Evolutionary conservation across 2,888 invertebrate genomes (phyloP).

Genomic region (Cerceris rybyensis): DNA sequence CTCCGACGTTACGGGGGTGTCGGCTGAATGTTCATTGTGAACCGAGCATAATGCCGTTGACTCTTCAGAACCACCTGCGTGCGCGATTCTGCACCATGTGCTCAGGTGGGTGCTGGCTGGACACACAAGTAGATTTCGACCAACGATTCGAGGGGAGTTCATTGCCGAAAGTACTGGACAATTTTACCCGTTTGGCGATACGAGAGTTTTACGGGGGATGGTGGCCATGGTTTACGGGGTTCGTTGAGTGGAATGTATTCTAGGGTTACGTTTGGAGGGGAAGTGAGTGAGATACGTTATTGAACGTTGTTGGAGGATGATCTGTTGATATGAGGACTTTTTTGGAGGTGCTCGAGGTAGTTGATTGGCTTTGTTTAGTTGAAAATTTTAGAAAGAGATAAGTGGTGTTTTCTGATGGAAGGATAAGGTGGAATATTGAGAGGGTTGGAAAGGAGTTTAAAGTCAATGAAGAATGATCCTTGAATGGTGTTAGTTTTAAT

Average conservation of each 20-base stretch:
- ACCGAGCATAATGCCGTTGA: constrained; percentile 55
- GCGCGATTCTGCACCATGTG: constrained; percentile 28
- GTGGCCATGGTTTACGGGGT: background rate
- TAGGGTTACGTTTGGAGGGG: no score
- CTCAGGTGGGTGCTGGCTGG: constrained; percentile 49
- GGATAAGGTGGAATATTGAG: background rate
- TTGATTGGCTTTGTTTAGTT: background rate
- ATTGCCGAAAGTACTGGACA: constrained; percentile 6
- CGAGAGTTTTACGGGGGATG: background rate
- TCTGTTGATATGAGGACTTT: no score
- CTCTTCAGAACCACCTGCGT: constrained; percentile 61
- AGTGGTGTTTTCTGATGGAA: background rate
- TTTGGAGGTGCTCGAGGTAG: background rate
- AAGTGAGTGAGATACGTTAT: background rate
- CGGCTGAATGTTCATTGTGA: constrained; percentile 63
- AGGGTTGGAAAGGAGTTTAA: background rate
- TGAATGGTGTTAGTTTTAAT: background rate
- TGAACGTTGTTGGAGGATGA: background rate
- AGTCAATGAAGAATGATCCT: background rate
- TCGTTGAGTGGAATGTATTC: background rate
- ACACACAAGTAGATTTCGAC: constrained; percentile 23
- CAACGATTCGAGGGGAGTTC: constrained; percentile 12
- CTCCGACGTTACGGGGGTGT: constrained; percentile 23
- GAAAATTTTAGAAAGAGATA: background rate
- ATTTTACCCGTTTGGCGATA: background rate